Evolutionary conservation across 2,113 vertebrate genomes (phyloP), one percentile per base, ranked within the genome.

Genomic region (Silurus asotus): DNA sequence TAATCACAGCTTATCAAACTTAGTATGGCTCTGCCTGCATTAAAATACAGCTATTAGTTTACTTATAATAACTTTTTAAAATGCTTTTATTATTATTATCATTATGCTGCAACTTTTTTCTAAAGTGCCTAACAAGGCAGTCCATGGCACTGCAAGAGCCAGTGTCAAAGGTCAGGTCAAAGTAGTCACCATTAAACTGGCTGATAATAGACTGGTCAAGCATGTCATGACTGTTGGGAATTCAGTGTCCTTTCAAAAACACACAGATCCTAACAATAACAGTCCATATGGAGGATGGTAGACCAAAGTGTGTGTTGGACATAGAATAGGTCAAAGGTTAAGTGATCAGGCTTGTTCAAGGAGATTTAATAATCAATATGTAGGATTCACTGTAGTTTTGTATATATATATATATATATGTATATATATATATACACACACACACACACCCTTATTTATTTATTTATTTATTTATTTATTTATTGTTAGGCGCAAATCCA

Each of bases 301-400:
- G 58, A 78, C 51, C 28, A 79, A 72, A 64, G 55, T 79, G 82
- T 59, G 76, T 81, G 23, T 76, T 81, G 82, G 82, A 84, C 86
- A 84, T 87, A 37, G 4, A 2, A 20, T 7, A 88, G 93, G 93
- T 94, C 90, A 91, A 65, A 90, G 93, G 93, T 94, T 94, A 93
- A 95, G 92, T 93, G 93, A 93, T 92, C 93, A 89, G 91, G 91
- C 90, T 89, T 92, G 91, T 93, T 93, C 89, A 87, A 48, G 14
- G 65, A 83, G 88, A 88, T 65, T 89, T 89, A 89, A 88, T 49
- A 90, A 89, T 37, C 85, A 64, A 67, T 74, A 70, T 7, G 7
- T 48, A 37, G 17, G 64, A 56, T 48, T 62, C 37, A 25, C 13
- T 64, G 59, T 64, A 75, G 9, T 17, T 78, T 65, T 37, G 3